Evolutionary conservation across 2,888 invertebrate species (phyloP), one percentile per base, ranked within the genome.

Genomic region (Drosophila prostipennis): DNA sequence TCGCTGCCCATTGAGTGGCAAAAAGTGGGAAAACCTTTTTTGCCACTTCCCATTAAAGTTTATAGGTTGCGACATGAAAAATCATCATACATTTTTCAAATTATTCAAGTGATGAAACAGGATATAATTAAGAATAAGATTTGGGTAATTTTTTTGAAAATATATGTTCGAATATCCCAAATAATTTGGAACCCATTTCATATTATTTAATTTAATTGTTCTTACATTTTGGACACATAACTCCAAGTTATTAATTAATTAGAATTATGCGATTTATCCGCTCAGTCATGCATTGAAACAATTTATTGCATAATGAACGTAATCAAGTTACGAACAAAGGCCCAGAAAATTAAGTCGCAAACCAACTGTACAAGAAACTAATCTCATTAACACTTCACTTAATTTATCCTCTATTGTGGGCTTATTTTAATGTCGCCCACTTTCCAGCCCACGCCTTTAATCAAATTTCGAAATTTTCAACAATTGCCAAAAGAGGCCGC

Each of bases 321-420:
- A 57, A 39, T 39, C n/a, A 39, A 29, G 19, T 14, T 39, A 39
- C 11, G 10, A 29, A 58, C 52, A 58, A 58, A 32, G 52, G 23
- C 8, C n/a, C 13, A 6, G 39, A 32, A 40, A 58, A 58, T 40
- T 23, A 32, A 58, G 57, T 39, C 10, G 11, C 39, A 49, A 34
- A 3, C 13, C 42, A 23, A 11, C 19, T 32, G 16, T 11, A 37
- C 34, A 51, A 51, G 11, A n/a, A 23, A 42, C 63, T 65, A 65
- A 65, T 65, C 64, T 46, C 52, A 65, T 65, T 65, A 65, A 65
- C 65, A 65, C 63, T 63, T 65, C 63, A 52, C 46, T 53, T 63
- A 36, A 63, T 53, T 65, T 63, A 14, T 16, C 26, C 16, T 36
- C 45, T 23, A 61, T 36, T 52, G 53, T 63, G 23, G 5, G 52